These are phyloP conservation scores for Xyrichtys novacula DNA, from an alignment of 2,797 vertebrate genomes.

Conservation along the genomic window DNA sequence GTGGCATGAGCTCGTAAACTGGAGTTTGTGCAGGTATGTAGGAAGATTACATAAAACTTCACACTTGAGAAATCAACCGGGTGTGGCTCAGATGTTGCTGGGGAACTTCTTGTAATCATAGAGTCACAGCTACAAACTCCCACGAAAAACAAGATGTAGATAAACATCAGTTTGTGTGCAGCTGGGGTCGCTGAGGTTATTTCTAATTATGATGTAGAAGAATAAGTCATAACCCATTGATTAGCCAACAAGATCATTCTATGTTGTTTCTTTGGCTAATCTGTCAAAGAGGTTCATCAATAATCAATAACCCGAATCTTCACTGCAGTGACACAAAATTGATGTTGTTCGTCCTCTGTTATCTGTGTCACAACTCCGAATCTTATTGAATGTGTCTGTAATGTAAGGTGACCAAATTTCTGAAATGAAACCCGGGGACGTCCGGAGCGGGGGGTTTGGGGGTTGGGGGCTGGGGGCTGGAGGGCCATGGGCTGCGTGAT, in stretches of 20 bases:
- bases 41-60: constrained; percentile 1
- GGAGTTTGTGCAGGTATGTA: neutral
- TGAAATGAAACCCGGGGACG: too few relatives aligned
- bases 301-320: neutral
- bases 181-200: constrained; percentile 9
- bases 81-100: constrained; percentile 9
- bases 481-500: too few relatives aligned
- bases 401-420: too few relatives aligned
- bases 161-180: constrained; percentile 4
- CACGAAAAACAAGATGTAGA: constrained; percentile 3
- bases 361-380: too few relatives aligned
- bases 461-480: too few relatives aligned
- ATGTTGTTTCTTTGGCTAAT: neutral
- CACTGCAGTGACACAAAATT: neutral
- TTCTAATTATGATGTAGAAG: neutral
- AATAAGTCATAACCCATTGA: neutral
- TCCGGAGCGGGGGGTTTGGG: too few relatives aligned
- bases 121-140: constrained; percentile 13
- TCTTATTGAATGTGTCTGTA: too few relatives aligned
- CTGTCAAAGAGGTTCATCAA: neutral
- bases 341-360: neutral
- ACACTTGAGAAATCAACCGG: constrained; percentile 16
- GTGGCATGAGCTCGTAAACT: neutral
- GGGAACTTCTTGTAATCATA: constrained; percentile 51
- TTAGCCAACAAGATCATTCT: too few relatives aligned